Evolutionary conservation across 2,113 vertebrate species (phyloP).

Genomic region (Fregata magnificens): DNA sequence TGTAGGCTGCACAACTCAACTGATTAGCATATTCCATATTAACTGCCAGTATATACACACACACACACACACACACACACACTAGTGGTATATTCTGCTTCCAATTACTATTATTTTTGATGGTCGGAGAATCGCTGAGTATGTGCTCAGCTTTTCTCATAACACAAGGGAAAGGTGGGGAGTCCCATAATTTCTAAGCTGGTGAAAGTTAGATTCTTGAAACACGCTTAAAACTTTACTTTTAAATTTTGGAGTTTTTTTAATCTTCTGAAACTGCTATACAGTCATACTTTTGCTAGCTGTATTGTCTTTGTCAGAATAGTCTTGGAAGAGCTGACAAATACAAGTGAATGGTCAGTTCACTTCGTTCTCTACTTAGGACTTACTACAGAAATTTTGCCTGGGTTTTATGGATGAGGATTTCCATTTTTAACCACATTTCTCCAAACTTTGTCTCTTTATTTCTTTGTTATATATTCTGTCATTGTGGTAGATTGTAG

Average conservation of each 20-base stretch:
- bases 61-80: no score
- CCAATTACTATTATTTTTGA: not conserved
- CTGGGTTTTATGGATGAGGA: not conserved
- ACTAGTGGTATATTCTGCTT: not conserved
- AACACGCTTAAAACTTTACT: not conserved
- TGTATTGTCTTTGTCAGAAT: not conserved
- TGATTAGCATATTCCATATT: not conserved
- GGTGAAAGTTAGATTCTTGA: not conserved
- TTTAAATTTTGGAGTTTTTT: not conserved
- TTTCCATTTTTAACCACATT: not conserved
- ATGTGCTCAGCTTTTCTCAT: not conserved
- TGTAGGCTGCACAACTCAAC: not conserved
- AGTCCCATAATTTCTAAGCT: not conserved
- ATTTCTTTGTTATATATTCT: not conserved
- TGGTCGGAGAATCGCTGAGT: not conserved
- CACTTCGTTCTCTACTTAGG: not conserved
- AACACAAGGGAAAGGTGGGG: not conserved
- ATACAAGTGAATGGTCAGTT: not conserved
- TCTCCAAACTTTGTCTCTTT: not conserved
- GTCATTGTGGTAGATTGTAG: not conserved
- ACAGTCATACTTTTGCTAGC: not conserved
- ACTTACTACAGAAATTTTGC: not conserved
- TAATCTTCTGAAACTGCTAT: not conserved
- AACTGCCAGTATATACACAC: not conserved
- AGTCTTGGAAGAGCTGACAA: not conserved